Evolutionary conservation across 1,140 invertebrate species (phyloP), one percentile per base, ranked within the genome.

Genomic region (Pogonus chalceus): DNA sequence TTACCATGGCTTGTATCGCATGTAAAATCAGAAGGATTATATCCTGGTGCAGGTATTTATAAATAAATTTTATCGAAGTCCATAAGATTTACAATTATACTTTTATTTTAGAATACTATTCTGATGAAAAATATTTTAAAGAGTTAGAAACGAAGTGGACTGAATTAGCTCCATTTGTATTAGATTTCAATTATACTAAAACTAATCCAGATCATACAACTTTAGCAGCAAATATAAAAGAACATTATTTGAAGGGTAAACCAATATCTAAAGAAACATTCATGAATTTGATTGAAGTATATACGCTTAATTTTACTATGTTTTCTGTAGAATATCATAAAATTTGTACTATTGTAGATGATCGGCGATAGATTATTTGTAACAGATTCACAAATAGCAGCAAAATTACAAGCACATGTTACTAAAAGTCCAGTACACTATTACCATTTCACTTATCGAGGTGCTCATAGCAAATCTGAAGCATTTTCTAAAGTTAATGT

Each of bases 131-230:
- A n/a, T 56, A 69, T 9, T 58, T 83, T 14, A 55, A 65, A 12
- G 70, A 79, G 14, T 56, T 82, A 18, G 74, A 81, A 48, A 60
- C 71, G 0, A 69, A 73, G 37, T 83, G 80, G 80, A 68, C 78
- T 1, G 62, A 72, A 48, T 64, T 82, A 2, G 74, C 75, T 1
- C 75, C 77, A n/a, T 60, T 72, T 56, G 69, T 81, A 2, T 74
- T 83, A n/a, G 79, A 81, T 61, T 83, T 73, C 58, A 81, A 83
- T 58, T 74, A 80, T 58, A 81, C 80, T 0, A 53, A 80, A 16
- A 70, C 75, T 0, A 55, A 64, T 12, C 62, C 66, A 10, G 64
- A 67, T 14, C 71, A 76, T 2, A 48, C 58, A 0, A 61, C 64
- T 23, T 69, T 77, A 2, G 72, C 76, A 0, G 59, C 61, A 9